Evolutionary conservation across 1,140 invertebrate genomes (phyloP).

Genomic region (Harpegnathos saltator): DNA sequence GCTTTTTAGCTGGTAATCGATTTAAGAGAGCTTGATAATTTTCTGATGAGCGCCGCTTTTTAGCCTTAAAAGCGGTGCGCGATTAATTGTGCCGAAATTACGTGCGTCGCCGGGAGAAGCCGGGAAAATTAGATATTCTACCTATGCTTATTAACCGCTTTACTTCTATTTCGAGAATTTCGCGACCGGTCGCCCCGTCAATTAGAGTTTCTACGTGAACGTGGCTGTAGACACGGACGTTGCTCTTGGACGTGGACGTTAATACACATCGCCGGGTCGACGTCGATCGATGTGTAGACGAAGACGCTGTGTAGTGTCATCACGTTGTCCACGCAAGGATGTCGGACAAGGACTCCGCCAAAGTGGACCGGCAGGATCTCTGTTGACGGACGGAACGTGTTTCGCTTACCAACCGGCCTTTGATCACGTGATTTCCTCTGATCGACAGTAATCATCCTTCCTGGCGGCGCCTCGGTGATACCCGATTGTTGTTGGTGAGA

Average conservation of each 20-base stretch:
- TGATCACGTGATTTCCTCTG: constrained; percentile 49
- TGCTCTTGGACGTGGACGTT: no score
- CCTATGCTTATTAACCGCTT: constrained; percentile 18
- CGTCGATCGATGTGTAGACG: constrained; percentile 10
- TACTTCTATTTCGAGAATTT: not conserved
- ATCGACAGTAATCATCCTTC: constrained; percentile 46
- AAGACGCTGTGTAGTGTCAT: constrained; percentile 21
- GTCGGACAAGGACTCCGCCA: constrained; percentile 37
- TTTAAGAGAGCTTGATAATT: constrained; percentile 45
- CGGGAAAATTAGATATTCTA: not conserved
- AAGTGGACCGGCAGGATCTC: constrained; percentile 26
- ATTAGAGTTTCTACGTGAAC: no score
- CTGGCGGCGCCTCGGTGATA: constrained; percentile 11
- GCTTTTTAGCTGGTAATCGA: constrained; percentile 59
- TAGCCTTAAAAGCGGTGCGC: constrained; percentile 15
- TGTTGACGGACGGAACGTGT: constrained; percentile 52
- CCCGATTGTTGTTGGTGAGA: constrained; percentile 6
- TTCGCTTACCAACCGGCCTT: constrained; percentile 33
- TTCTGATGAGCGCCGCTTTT: constrained; percentile 27
- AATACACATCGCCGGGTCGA: not conserved
- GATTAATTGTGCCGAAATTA: constrained; percentile 31
- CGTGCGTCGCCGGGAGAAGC: not conserved
- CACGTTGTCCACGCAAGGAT: constrained; percentile 46
- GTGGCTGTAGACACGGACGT: no score
- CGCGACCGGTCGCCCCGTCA: not conserved